Conservation (phyloP, 2,797 vertebrate species). For the Vireo griseus region DNA sequence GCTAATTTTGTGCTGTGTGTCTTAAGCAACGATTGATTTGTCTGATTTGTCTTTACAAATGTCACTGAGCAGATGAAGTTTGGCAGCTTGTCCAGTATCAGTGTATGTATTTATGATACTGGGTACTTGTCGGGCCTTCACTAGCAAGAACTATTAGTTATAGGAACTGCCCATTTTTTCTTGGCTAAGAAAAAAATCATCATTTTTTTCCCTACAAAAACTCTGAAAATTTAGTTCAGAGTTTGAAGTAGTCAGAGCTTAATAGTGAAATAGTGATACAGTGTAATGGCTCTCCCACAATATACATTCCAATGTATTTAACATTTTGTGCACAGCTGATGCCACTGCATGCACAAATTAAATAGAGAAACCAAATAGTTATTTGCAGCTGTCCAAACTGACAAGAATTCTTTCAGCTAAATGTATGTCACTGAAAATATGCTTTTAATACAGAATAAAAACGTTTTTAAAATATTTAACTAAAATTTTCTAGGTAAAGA, state of each 20-base stretch:
- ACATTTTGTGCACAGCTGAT: not conserved
- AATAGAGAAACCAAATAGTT: not conserved
- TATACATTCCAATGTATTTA: not conserved
- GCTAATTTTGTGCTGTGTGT: not conserved
- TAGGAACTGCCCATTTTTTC: not conserved
- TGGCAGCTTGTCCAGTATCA: not conserved
- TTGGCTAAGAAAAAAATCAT: not conserved
- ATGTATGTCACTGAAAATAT: not conserved
- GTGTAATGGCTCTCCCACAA: not conserved
- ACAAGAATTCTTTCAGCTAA: not conserved
- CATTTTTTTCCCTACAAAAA: not conserved
- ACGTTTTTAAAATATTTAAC: accelerated
- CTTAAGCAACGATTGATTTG: not conserved
- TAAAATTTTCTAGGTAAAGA: not conserved
- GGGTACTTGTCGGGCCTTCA: not conserved
- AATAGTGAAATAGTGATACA: not conserved
- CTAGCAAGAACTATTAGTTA: not conserved
- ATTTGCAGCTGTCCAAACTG: not conserved
- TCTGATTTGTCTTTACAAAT: not conserved
- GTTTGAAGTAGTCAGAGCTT: not conserved
- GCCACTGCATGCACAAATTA: not conserved
- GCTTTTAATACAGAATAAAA: not conserved
- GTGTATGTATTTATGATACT: not conserved
- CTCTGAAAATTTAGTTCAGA: not conserved
- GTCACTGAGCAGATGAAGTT: not conserved